phyloP scores from a whole-genome alignment of 2,888 invertebrate species.

The Macaria notata region DNA sequence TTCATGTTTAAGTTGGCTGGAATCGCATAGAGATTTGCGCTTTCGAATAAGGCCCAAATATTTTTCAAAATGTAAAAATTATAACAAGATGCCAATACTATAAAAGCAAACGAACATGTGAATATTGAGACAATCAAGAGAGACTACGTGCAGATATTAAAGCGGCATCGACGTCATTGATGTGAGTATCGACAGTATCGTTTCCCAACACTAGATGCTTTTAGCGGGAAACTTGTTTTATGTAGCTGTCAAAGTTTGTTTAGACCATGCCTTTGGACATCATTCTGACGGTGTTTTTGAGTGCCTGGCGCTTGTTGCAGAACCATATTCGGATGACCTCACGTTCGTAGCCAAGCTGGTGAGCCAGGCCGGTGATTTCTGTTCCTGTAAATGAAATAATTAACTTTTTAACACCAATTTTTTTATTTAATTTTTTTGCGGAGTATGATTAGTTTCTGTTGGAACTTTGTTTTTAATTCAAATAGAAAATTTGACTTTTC shows the following conservation, averaged over 20 bases:
- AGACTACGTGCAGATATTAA: constrained; percentile 53
- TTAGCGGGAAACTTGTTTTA: constrained; percentile 25
- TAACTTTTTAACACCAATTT: no score
- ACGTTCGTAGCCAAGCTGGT: constrained; percentile 97
- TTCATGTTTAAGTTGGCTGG: constrained; percentile 70
- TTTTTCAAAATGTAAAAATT: constrained; percentile 41
- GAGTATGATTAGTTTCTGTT: no score
- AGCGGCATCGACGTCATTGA: constrained; percentile 48
- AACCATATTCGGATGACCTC: constrained; percentile 99
- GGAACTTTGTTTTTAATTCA: no score
- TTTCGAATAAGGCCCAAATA: constrained; percentile 56
- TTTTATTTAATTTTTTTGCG: no score
- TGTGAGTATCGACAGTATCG: constrained; percentile 38
- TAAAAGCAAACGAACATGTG: constrained; percentile 54
- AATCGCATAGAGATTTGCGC: constrained; percentile 68
- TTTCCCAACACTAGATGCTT: constrained; percentile 45
- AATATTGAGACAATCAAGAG: constrained; percentile 50
- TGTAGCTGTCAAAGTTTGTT: constrained; percentile 35
- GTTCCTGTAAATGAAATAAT: constrained; percentile 85
- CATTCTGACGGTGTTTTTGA: constrained; percentile 98
- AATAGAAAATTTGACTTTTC: no score
- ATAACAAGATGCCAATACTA: constrained; percentile 42
- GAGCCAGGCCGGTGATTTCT: constrained; percentile 97
- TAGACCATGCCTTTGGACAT: constrained; percentile 94
- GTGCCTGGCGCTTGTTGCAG: constrained; percentile 98